These are phyloP conservation scores for Plagodis dolabraria DNA, from an alignment of 2,888 invertebrate species.

Conservation along the genomic window DNA sequence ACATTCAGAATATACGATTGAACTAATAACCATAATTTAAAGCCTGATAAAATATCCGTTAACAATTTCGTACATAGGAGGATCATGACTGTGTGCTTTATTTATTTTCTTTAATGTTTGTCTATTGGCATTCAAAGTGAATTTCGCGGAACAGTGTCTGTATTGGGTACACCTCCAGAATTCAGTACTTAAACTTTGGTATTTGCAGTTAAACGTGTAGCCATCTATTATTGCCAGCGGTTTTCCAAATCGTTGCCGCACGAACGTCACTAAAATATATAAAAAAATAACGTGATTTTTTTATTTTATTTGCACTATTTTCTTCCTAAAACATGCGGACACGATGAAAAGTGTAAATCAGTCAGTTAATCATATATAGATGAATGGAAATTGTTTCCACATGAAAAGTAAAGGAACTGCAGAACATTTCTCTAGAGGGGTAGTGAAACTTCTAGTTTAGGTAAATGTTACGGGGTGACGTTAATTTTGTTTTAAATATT, in stretches of 20 bases:
- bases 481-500: too few species aligned
- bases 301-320: too few species aligned
- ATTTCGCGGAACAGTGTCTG: background rate
- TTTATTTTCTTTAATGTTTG: background rate
- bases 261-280: background rate
- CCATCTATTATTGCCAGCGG: conserved; percentile 2
- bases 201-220: background rate
- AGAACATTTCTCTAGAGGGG: too few species aligned
- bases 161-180: conserved; percentile 1
- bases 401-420: too few species aligned
- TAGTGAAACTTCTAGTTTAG: too few species aligned
- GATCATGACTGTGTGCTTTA: background rate
- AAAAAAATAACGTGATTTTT: background rate
- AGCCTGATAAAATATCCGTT: background rate
- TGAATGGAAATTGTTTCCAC: too few species aligned
- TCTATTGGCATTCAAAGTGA: background rate
- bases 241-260: background rate
- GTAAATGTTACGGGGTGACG: too few species aligned
- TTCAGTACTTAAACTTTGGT: background rate
- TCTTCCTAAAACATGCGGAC: background rate
- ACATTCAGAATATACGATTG: too few species aligned
- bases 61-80: background rate
- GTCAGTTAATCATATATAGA: background rate
- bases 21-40: background rate
- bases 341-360: background rate